Evolutionary conservation across 2,797 vertebrate genomes (phyloP).

Genomic region (Cirrhinus mrigala): DNA sequence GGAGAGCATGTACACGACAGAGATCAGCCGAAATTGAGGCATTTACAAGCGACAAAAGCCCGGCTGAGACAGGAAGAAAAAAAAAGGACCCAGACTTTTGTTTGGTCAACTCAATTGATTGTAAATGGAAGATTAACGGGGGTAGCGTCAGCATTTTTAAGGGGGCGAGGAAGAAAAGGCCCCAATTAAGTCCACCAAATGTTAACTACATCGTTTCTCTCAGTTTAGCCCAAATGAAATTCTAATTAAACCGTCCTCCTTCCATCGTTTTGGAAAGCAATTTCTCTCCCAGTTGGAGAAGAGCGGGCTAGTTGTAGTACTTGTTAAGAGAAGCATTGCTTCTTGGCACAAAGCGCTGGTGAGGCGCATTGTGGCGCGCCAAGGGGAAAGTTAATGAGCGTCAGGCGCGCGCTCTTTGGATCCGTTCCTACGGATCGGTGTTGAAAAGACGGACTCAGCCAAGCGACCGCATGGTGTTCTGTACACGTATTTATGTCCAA

Average conservation of each 20-base stretch:
- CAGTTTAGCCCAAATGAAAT: constrained; percentile 97
- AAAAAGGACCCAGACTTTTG: constrained; percentile 93
- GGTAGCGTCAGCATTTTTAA: constrained; percentile 92
- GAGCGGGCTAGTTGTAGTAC: constrained; percentile 78
- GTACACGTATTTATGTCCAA: constrained; percentile 85
- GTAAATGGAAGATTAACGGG: constrained; percentile 99
- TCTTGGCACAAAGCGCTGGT: constrained; percentile 92
- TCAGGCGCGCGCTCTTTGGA: constrained; percentile 88
- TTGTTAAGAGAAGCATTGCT: constrained; percentile 88
- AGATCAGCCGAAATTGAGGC: constrained; percentile 94
- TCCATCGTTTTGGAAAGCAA: constrained; percentile 89
- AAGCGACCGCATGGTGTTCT: constrained; percentile 71
- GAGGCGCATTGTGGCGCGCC: constrained; percentile 89
- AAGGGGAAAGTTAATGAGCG: constrained; percentile 97
- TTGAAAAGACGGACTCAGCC: constrained; percentile 85
- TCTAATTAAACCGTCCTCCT: constrained; percentile 98
- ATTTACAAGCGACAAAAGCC: constrained; percentile 97
- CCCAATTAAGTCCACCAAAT: constrained; percentile 99
- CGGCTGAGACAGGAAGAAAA: constrained; percentile 96
- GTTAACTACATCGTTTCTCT: constrained; percentile 98
- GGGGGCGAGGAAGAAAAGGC: constrained; percentile 90
- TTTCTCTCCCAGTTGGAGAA: constrained; percentile 88
- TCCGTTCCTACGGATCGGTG: constrained; percentile 87
- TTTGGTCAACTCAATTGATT: constrained; percentile 98
- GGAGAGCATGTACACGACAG: constrained; percentile 90